phyloP scores from a whole-genome alignment of 2,797 vertebrate genomes.

The Hydrophis major region DNA sequence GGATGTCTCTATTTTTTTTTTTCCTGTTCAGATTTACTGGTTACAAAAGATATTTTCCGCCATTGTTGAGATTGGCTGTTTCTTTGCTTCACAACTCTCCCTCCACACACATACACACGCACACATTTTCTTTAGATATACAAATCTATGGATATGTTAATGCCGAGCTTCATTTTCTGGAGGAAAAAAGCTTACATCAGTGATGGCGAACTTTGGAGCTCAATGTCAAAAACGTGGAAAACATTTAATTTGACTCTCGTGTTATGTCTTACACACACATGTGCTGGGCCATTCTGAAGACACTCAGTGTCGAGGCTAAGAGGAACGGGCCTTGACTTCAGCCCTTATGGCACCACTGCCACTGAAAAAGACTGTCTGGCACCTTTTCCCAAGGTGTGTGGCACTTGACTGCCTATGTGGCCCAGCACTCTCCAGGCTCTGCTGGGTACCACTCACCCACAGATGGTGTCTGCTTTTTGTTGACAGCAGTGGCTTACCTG shows the following conservation, averaged over 20 bases:
- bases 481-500: neutral
- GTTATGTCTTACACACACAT: neutral
- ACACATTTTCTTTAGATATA: neutral
- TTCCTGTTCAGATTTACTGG: conserved; percentile 14
- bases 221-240: neutral
- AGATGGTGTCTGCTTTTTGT: neutral
- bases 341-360: neutral
- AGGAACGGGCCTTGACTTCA: neutral
- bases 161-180: neutral
- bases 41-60: conserved; percentile 6
- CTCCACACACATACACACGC: rapidly evolving
- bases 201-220: neutral
- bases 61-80: conserved; percentile 15
- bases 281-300: neutral
- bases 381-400: neutral
- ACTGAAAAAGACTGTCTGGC: neutral
- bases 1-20: conserved; percentile 6
- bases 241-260: neutral
- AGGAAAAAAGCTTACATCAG: neutral
- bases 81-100: neutral
- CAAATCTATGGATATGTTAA: neutral
- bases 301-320: too few relatives aligned
- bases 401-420: neutral
- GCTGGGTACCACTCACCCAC: neutral
- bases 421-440: neutral